These are phyloP conservation scores for Glyptemys insculpta DNA, from an alignment of 2,797 vertebrate genomes.

Conservation along the genomic window DNA sequence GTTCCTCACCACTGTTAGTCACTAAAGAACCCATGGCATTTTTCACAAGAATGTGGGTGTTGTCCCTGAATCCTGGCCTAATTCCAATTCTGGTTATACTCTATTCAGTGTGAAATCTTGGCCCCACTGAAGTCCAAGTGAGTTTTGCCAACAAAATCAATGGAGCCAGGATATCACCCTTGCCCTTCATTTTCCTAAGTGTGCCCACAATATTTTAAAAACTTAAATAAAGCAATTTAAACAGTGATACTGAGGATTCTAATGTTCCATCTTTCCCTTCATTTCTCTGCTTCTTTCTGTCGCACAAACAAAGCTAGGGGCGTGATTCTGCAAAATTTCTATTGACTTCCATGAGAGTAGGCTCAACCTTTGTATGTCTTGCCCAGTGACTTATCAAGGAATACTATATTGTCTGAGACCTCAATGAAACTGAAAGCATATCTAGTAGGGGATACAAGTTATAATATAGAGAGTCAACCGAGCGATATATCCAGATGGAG, in stretches of 20 bases:
- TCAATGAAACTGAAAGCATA: accelerated
- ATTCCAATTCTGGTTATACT: neutral
- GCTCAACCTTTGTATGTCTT: neutral
- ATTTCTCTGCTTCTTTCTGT: neutral
- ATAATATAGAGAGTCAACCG: neutral
- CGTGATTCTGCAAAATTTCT: neutral
- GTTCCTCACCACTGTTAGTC: neutral
- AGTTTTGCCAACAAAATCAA: neutral
- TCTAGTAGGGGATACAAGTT: neutral
- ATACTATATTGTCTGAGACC: neutral
- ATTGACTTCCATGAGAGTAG: neutral
- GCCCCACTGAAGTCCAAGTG: neutral
- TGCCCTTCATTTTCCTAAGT: neutral
- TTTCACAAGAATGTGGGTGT: neutral
- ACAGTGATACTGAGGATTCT: accelerated
- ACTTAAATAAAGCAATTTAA: neutral
- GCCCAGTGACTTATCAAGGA: neutral
- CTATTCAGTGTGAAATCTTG: neutral
- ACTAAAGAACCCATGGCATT: neutral
- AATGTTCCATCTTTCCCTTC: neutral
- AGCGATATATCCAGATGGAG: neutral
- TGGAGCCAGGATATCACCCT: too few species aligned
- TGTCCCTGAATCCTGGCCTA: neutral
- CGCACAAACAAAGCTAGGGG: neutral
- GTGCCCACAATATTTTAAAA: neutral